Conservation (phyloP, 23 tunicate genomes). For the Diplosoma virens region DNA sequence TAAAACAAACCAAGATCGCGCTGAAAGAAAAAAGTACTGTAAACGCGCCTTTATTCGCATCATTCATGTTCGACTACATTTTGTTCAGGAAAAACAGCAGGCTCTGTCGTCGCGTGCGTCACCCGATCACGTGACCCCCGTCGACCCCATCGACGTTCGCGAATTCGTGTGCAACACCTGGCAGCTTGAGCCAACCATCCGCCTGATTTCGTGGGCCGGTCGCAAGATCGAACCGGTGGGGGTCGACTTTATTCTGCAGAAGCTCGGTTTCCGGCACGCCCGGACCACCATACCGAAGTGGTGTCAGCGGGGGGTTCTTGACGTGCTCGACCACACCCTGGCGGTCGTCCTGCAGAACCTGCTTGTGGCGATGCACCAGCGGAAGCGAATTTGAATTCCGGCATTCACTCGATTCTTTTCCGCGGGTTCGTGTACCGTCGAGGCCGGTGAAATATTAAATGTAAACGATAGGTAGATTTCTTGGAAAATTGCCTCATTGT, state of each 20-base stretch:
- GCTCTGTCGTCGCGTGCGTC: slow-evolving; percentile 48
- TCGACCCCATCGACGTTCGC: slow-evolving; percentile 76
- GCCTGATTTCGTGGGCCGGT: slow-evolving; percentile 95
- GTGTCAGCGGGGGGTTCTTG: slow-evolving; percentile 94
- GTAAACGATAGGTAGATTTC: too few relatives aligned
- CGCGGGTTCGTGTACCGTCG: too few relatives aligned
- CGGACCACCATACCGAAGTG: slow-evolving; percentile 96
- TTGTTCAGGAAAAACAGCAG: slow-evolving; percentile 72
- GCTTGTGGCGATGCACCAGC: slow-evolving; percentile 43
- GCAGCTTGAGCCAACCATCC: slow-evolving; percentile 95
- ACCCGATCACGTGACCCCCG: slow-evolving; percentile 7
- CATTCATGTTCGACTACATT: background rate
- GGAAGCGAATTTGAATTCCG: slow-evolving; percentile 21
- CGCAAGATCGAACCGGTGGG: slow-evolving; percentile 87
- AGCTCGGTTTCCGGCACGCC: slow-evolving; percentile 91
- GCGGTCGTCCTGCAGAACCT: slow-evolving; percentile 77
- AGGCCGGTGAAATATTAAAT: too few relatives aligned
- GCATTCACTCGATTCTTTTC: too few relatives aligned
- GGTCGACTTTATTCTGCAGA: slow-evolving; percentile 87
- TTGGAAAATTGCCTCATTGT: too few relatives aligned
- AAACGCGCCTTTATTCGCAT: background rate
- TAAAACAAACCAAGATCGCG: too few relatives aligned
- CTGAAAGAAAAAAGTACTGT: too few relatives aligned
- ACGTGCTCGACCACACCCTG: slow-evolving; percentile 74
- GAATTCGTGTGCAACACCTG: slow-evolving; percentile 89